Evolutionary conservation across 2,113 vertebrate species (phyloP), one percentile per base, ranked within the genome.

Genomic region (Daphoenositta chrysoptera): DNA sequence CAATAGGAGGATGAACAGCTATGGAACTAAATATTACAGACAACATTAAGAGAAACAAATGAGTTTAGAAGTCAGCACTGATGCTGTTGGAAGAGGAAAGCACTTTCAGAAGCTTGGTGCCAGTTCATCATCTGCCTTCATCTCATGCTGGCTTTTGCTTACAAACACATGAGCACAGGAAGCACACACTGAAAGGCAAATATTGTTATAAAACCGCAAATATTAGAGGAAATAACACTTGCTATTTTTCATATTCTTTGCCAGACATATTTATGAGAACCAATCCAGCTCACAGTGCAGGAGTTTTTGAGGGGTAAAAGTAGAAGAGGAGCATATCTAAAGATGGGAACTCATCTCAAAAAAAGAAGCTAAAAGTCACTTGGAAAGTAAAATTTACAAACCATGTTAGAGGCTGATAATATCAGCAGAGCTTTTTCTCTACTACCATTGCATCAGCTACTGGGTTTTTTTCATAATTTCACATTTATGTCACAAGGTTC

Each of bases 1-100:
- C 94, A 89, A 89, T 73, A 54, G 60, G 21, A 70, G 93, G 83
- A 92, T 64, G 60, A 95, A 81, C 64, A 48, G 77, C 65, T 56
- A 40, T 35, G 37, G 69, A 81, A 71, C 17, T 51, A 84, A 92
- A 87, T 64, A 68, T 30, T 75, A 35, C 51, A 75, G 48, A 33
- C 70, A 92, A 28, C 31, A 47, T 65, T 63, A 85, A 45, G 57
- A 82, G 91, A 82, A 92, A 83, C 42, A 89, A 73, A 66, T 35
- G 54, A 76, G 68, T 79, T 80, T 37, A 83, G 40, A 87, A 95
- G 61, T 68, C 85, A 88, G 48, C 39, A 53, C 47, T 51, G 79
- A 33, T 57, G 50, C 15, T 80, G 50, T n/a, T 45, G 75, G 69
- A 84, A 85, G 48, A 77, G 17, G 24, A 93, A 73, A 83, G 26